Evolutionary conservation across 2,113 vertebrate genomes (phyloP), one percentile per base, ranked within the genome.

Genomic region (Brachyhypopomus gauderio): DNA sequence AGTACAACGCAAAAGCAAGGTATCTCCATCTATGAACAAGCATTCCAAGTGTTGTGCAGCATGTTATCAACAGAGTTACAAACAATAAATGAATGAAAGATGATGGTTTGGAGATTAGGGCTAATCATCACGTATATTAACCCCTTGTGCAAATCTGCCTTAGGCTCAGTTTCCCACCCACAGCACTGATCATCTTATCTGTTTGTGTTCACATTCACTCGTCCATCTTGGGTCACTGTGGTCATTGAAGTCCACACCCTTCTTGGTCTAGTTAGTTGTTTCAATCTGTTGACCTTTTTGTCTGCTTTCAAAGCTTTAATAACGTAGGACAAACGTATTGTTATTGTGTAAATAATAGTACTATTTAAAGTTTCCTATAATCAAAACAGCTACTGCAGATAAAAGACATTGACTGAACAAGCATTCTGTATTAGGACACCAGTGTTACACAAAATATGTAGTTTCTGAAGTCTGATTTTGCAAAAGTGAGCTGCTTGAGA

Each of bases 261-360:
- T 52, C 45, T 38, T 60, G 55, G n/a, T 75, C 20, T 30, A n/a
- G 25, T 55, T 58, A 22, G 7, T 27, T 56, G 1, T 52, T 22
- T 74, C 70, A 64, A 9, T 27, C 27, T 8, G 64, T 72, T 62
- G 59, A 17, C 48, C 34, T 79, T 72, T 82, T 38, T 23, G 58
- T 77, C 78, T 79, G 81, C 56, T 78, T 87, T 78, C 22, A 45
- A 73, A 81, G 86, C 84, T 86, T 85, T 84, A 81, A 83, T 59
- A 75, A 41, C 17, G 7, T 56, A 81, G 52, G 67, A 80, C 22
- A 81, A 67, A 79, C 63, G 63, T 83, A 45, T 84, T 62, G 66
- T 79, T 78, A 67, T 41, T 25, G 66, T 88, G 87, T 88, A 88
- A 85, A 88, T 87, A 87, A 77, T 85, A 83, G 77, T 76, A 63